Conservation (phyloP, 2,113 vertebrate genomes). For the Erpornis zantholeuca region DNA sequence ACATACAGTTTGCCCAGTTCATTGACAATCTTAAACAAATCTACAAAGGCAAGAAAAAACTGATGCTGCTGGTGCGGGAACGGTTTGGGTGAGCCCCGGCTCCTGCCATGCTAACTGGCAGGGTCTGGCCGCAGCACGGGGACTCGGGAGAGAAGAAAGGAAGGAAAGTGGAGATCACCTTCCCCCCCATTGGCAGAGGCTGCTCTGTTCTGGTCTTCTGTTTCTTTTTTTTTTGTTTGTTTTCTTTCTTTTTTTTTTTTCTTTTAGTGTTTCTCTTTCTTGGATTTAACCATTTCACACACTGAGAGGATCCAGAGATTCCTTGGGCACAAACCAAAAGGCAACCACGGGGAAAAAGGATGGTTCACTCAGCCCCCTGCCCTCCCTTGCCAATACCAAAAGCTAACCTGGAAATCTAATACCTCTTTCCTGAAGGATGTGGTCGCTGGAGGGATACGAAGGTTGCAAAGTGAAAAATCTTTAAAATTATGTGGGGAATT, state of each 20-base stretch:
- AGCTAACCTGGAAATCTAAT: slow-evolving; percentile 69
- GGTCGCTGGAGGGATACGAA: slow-evolving; percentile 29
- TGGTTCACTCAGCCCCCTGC: slow-evolving; percentile 56
- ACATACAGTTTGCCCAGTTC: slow-evolving; percentile 97
- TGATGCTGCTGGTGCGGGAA: slow-evolving; percentile 96
- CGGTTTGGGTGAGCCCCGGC: slow-evolving; percentile 87
- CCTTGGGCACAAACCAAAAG: slow-evolving; percentile 72
- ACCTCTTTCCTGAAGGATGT: slow-evolving; percentile 67
- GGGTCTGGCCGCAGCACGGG: slow-evolving; percentile 26
- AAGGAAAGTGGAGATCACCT: slow-evolving; percentile 43
- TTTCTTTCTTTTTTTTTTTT: background rate
- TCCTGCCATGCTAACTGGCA: slow-evolving; percentile 34
- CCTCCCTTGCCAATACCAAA: slow-evolving; percentile 70
- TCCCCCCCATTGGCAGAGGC: slow-evolving; percentile 35
- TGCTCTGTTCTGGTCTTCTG: slow-evolving; percentile 59
- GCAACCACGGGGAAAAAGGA: slow-evolving; percentile 65
- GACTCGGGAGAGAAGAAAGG: slow-evolving; percentile 73
- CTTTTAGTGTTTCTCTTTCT: background rate
- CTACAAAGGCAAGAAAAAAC: slow-evolving; percentile 99
- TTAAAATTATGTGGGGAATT: background rate
- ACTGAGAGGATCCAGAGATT: slow-evolving; percentile 67
- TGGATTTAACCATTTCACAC: slow-evolving; percentile 57
- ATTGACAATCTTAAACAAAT: slow-evolving; percentile 99
- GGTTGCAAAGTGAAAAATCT: slow-evolving; percentile 41
- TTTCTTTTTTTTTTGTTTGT: background rate